These are phyloP conservation scores for Rhea pennata DNA, from an alignment of 2,113 vertebrate genomes.

Conservation along the genomic window DNA sequence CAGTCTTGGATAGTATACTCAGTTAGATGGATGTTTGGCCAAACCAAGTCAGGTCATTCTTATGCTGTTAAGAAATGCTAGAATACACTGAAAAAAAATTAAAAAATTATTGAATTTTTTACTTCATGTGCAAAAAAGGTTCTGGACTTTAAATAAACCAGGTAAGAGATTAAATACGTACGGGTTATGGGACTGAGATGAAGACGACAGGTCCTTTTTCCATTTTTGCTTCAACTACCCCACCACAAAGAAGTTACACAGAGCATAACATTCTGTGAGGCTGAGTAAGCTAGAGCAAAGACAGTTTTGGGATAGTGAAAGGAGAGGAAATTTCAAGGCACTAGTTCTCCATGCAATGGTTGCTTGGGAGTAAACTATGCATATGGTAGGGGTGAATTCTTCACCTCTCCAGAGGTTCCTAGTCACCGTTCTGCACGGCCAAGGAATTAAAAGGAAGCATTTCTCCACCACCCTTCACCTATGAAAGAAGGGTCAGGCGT, in stretches of 20 bases:
- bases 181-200: background rate
- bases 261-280: too few relatives aligned
- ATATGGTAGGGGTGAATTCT: fast-evolving
- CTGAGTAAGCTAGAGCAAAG: background rate
- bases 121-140: background rate
- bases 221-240: background rate
- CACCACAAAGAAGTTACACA: background rate
- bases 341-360: fast-evolving
- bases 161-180: background rate
- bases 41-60: background rate
- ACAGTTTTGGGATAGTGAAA: background rate
- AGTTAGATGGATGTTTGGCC: background rate
- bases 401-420: background rate
- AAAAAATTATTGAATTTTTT: background rate
- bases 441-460: background rate
- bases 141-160: background rate
- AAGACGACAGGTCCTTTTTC: background rate
- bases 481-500: background rate
- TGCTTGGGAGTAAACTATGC: background rate
- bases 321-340: background rate
- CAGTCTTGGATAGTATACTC: background rate
- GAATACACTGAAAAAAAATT: background rate
- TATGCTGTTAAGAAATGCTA: background rate
- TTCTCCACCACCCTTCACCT: background rate
- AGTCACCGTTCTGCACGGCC: fast-evolving